Conservation (phyloP, 2,888 invertebrate genomes). For the Lithophane semibrunnea region DNA sequence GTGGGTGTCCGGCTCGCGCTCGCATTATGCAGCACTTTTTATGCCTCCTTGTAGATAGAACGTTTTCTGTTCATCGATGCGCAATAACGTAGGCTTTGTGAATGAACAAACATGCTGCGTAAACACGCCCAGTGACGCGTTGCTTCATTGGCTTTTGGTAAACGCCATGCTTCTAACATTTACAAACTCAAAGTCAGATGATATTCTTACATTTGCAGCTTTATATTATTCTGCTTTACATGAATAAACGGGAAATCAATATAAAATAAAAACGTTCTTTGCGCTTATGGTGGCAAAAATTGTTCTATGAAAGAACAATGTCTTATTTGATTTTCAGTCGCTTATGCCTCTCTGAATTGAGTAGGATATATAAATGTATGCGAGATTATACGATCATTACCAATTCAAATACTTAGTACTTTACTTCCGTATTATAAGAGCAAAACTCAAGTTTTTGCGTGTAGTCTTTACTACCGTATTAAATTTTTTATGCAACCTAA, state of each 20-base stretch:
- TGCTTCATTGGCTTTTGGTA: conserved; percentile 68
- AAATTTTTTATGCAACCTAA: conserved; percentile 28
- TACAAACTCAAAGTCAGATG: conserved; percentile 41
- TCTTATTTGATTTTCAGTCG: conserved; percentile 17
- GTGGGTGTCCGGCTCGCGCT: conserved; percentile 86
- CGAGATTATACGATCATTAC: conserved; percentile 54
- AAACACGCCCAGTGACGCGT: conserved; percentile 80
- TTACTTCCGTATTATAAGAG: conserved; percentile 58
- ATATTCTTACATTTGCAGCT: conserved; percentile 14
- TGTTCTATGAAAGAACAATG: neutral
- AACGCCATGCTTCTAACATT: conserved; percentile 70
- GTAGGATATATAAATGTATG: conserved; percentile 24
- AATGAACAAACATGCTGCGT: conserved; percentile 79
- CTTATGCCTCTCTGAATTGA: conserved; percentile 15
- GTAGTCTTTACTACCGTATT: conserved; percentile 9
- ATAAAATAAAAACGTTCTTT: conserved; percentile 5
- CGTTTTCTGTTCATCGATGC: conserved; percentile 79
- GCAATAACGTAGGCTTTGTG: conserved; percentile 83
- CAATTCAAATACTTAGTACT: conserved; percentile 47
- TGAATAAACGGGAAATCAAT: neutral
- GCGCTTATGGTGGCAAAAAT: neutral
- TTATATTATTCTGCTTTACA: neutral
- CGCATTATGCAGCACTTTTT: conserved; percentile 85
- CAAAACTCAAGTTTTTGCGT: conserved; percentile 45
- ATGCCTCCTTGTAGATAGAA: conserved; percentile 73